These are phyloP conservation scores for Hyles vespertilio DNA, from an alignment of 1,140 invertebrate genomes.

Conservation along the genomic window DNA sequence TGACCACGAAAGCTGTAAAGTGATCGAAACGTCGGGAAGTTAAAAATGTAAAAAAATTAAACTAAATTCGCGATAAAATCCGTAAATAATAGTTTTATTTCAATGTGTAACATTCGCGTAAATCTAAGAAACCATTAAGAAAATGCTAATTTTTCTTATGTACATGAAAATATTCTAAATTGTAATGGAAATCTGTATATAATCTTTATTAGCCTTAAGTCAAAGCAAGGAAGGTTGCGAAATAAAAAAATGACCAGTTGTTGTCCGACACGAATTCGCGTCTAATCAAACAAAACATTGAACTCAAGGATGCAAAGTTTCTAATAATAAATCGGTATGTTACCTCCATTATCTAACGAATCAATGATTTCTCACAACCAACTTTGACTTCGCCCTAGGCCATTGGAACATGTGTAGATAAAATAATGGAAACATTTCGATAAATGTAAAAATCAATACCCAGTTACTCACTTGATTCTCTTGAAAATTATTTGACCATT, in stretches of 20 bases:
- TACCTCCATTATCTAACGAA: slow-evolving; percentile 19
- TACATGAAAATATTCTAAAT: not conserved
- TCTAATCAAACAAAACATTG: slow-evolving; percentile 17
- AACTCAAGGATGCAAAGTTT: slow-evolving; percentile 42
- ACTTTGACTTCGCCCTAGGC: too few species aligned
- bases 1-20: too few species aligned
- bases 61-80: too few species aligned
- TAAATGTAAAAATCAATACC: slow-evolving; percentile 53
- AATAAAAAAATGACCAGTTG: not conserved
- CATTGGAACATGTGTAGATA: too few species aligned
- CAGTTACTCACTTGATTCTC: slow-evolving; percentile 68
- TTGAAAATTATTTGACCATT: slow-evolving; percentile 67
- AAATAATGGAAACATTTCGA: too few species aligned
- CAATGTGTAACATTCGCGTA: too few species aligned
- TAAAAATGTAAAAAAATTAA: too few species aligned
- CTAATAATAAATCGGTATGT: slow-evolving; percentile 24
- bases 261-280: not conserved
- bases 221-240: not conserved
- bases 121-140: too few species aligned
- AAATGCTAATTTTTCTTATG: not conserved
- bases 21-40: too few species aligned
- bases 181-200: too few species aligned
- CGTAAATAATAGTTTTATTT: too few species aligned
- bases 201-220: not conserved
- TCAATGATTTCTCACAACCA: not conserved